Evolutionary conservation across 1,140 invertebrate species (phyloP).

Genomic region (Drosophila tsacasi): DNA sequence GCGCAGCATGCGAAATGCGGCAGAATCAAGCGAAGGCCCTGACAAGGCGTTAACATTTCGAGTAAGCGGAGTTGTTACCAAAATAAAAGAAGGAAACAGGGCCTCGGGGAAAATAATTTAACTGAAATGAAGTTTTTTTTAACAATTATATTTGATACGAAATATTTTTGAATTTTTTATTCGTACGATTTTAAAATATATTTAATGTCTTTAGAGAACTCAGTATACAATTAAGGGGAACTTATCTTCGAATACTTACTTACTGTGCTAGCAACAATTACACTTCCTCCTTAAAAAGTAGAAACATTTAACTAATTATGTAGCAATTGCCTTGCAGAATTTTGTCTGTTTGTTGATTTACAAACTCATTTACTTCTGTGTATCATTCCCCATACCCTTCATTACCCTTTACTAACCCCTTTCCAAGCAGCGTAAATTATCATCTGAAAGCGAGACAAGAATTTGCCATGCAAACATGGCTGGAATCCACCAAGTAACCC

Average conservation of each 20-base stretch:
- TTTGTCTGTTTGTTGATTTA: background rate
- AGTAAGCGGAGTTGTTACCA: constrained; percentile 57
- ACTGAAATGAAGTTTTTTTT: constrained; percentile 2
- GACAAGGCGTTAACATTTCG: constrained; percentile 63
- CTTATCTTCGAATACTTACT: too few relatives aligned
- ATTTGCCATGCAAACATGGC: constrained; percentile 14
- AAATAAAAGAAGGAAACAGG: constrained; percentile 16
- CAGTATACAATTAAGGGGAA: too few relatives aligned
- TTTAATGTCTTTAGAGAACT: too few relatives aligned
- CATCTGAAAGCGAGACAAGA: background rate
- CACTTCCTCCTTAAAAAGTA: too few relatives aligned
- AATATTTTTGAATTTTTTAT: too few relatives aligned
- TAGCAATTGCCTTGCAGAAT: background rate
- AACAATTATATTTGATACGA: background rate
- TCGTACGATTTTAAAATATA: too few relatives aligned
- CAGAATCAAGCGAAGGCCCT: constrained; percentile 61
- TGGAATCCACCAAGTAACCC: background rate
- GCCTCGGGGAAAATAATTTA: background rate
- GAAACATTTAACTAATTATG: background rate
- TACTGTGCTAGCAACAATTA: too few relatives aligned
- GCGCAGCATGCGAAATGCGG: constrained; percentile 68
- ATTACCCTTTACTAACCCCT: background rate
- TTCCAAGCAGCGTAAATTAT: background rate
- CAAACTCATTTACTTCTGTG: background rate
- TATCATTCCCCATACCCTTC: background rate